Evolutionary conservation across 2,888 invertebrate species (phyloP).

Genomic region (Stenchaetothrips biformis): DNA sequence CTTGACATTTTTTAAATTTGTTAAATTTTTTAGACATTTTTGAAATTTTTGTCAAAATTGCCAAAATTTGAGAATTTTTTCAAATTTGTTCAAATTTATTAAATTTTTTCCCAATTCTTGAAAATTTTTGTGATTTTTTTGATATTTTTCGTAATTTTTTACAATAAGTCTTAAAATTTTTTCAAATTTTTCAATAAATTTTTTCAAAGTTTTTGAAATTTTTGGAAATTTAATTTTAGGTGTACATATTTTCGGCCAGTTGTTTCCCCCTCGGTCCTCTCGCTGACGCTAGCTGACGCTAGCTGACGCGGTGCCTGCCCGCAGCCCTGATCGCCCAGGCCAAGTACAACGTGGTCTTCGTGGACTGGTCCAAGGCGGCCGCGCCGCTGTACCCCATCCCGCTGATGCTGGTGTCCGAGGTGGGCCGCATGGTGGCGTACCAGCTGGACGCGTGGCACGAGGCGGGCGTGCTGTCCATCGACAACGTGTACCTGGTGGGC

Average conservation of each 20-base stretch:
- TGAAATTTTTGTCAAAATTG: too few relatives aligned
- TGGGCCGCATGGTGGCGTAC: constrained; percentile 48
- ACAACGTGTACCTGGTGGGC: constrained; percentile 50
- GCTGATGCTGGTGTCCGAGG: constrained; percentile 40
- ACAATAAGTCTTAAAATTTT: too few relatives aligned
- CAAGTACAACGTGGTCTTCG: constrained; percentile 48
- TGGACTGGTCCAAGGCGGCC: constrained; percentile 54
- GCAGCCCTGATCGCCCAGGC: constrained; percentile 47
- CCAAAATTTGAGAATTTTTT: too few relatives aligned
- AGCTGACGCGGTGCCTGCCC: background rate
- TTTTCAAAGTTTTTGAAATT: background rate
- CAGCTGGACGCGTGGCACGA: constrained; percentile 45
- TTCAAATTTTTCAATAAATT: too few relatives aligned
- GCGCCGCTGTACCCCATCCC: constrained; percentile 48
- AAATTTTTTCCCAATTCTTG: too few relatives aligned
- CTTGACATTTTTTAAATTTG: too few relatives aligned
- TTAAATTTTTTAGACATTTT: too few relatives aligned
- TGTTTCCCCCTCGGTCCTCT: too few relatives aligned
- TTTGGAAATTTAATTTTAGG: background rate
- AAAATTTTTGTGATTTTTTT: too few relatives aligned
- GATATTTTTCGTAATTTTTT: too few relatives aligned
- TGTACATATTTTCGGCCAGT: background rate
- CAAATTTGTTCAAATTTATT: too few relatives aligned
- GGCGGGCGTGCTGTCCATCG: constrained; percentile 44
- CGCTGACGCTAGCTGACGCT: too few relatives aligned